Percentiles rank a stretch among this genome's conserved stretches.
phyloP scores from a whole-genome alignment of 2,888 invertebrate species.

The Temnothorax unifasciatus region DNA sequence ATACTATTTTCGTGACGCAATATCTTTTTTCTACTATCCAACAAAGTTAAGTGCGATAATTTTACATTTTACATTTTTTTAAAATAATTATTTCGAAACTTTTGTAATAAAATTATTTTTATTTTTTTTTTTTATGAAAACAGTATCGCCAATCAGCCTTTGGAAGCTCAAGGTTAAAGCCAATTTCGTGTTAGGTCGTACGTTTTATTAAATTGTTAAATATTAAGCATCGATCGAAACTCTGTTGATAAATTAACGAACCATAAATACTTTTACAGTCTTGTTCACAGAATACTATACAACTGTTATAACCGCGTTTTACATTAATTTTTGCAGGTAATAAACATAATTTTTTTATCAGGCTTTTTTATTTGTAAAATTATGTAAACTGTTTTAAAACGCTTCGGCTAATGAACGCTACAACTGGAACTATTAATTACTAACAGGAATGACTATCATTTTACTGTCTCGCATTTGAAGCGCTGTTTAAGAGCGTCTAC shows the following conservation, averaged over 20 bases:
- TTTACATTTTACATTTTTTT: background rate
- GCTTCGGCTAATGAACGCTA: background rate
- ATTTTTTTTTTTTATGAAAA: background rate
- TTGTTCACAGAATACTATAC: background rate
- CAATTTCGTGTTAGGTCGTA: conserved; percentile 43
- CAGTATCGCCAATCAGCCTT: background rate
- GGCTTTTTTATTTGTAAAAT: conserved; percentile 22
- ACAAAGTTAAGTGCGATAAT: background rate
- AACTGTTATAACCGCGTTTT: conserved; percentile 14
- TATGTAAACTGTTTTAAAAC: conserved; percentile 14
- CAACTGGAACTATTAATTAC: conserved; percentile 20
- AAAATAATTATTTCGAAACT: background rate
- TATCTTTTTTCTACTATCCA: background rate
- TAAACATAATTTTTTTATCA: background rate
- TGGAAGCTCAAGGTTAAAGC: conserved; percentile 47
- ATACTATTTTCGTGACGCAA: background rate
- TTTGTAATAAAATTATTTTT: background rate
- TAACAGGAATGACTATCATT: background rate
- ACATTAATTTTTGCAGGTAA: background rate
- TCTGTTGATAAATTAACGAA: conserved; percentile 51
- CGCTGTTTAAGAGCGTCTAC: conserved; percentile 6
- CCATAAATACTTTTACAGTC: background rate
- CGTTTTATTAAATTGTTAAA: conserved; percentile 46
- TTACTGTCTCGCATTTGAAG: conserved; percentile 19
- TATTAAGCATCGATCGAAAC: conserved; percentile 42